Evolutionary conservation across 2,888 invertebrate species (phyloP).

Genomic region (Cylindroiulus punctatus): DNA sequence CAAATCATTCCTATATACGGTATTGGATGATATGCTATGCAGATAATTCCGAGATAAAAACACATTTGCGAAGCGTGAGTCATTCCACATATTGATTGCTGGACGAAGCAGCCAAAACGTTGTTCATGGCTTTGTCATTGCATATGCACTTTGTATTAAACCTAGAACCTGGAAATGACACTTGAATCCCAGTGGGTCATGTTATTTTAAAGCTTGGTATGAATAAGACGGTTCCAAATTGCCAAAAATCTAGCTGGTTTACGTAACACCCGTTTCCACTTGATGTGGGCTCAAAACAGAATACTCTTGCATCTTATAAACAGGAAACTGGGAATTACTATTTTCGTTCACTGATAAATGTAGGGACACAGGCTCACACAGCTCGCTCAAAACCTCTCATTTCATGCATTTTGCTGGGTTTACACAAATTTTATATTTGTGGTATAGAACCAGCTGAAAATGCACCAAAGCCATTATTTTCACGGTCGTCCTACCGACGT

Average conservation of each 20-base stretch:
- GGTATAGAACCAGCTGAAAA: no score
- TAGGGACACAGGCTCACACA: not conserved
- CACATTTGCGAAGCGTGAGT: not conserved
- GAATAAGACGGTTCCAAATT: not conserved
- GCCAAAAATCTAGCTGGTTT: not conserved
- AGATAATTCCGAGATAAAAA: slow-evolving; percentile 12
- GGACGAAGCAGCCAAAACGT: not conserved
- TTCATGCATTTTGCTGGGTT: not conserved
- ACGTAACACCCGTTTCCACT: not conserved
- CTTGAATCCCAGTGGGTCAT: not conserved
- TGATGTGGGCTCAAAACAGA: not conserved
- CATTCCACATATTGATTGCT: slow-evolving; percentile 2
- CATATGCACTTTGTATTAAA: no score
- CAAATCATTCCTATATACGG: not conserved
- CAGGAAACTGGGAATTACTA: slow-evolving; percentile 10
- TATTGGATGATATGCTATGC: not conserved
- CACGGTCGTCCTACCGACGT: no score
- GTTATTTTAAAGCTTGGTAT: not conserved
- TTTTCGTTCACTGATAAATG: not conserved
- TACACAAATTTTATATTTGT: no score
- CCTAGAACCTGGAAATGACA: not conserved
- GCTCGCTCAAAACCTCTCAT: not conserved
- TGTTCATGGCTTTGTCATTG: not conserved
- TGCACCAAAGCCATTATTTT: no score
- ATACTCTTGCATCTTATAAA: not conserved